A percentile compares a stretch with the other conserved stretches of the same genome.
phyloP scores from a whole-genome alignment of 2,797 vertebrate genomes.

The Clarias platycephalus region DNA sequence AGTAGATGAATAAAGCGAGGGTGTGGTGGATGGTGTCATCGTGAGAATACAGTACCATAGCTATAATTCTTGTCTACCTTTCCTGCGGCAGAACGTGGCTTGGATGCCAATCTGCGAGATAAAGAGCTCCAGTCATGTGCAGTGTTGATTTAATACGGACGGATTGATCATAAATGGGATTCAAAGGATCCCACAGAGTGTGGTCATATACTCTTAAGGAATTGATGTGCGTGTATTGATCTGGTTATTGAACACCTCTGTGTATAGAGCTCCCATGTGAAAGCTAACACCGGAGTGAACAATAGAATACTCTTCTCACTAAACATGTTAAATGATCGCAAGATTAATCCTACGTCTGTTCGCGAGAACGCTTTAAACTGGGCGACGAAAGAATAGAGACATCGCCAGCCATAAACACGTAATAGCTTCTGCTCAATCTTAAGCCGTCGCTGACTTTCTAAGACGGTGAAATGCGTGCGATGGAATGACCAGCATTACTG shows the following conservation, averaged over 20 bases:
- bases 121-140: background rate
- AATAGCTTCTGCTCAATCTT: slow-evolving; percentile 40
- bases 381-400: slow-evolving; percentile 9
- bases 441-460: slow-evolving; percentile 35
- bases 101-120: background rate
- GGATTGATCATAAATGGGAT: background rate
- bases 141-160: slow-evolving; percentile 16
- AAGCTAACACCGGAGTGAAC: background rate
- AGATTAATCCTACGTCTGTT: slow-evolving; percentile 15
- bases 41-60: background rate
- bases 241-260: slow-evolving; percentile 10
- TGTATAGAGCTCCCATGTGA: slow-evolving; percentile 3
- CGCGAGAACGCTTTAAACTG: slow-evolving; percentile 8
- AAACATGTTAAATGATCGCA: background rate
- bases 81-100: background rate
- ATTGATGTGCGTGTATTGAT: slow-evolving; percentile 22
- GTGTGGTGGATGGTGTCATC: background rate
- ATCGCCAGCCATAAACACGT: slow-evolving; percentile 38
- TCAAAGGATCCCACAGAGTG: slow-evolving; percentile 3
- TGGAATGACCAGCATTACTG: slow-evolving; percentile 45
- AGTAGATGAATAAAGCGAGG: background rate
- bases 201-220: slow-evolving; percentile 17
- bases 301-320: background rate
- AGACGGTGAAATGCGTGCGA: slow-evolving; percentile 42
- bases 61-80: background rate